These are phyloP conservation scores for Coenobita brevimanus DNA, from an alignment of 1,140 invertebrate genomes.

Conservation along the genomic window DNA sequence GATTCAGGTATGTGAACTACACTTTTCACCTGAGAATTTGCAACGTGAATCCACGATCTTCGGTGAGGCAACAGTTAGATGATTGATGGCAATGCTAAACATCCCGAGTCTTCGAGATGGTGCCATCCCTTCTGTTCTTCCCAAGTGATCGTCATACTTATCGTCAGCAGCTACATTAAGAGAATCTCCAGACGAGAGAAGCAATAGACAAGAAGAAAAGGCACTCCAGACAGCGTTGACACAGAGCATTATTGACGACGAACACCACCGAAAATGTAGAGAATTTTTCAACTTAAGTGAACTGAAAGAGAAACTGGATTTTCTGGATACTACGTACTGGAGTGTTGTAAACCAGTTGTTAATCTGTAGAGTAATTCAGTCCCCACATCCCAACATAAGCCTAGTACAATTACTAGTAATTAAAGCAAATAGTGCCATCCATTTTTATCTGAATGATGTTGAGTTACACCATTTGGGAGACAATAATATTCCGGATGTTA, in stretches of 20 bases:
- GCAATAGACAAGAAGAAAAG: background rate
- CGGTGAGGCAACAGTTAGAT: background rate
- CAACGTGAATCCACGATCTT: background rate
- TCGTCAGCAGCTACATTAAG: background rate
- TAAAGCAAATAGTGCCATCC: background rate
- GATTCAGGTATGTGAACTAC: constrained; percentile 25
- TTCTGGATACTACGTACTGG: background rate
- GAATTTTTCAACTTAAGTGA: background rate
- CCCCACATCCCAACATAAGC: background rate
- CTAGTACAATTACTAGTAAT: background rate
- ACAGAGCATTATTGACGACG: background rate
- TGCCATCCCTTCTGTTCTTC: too few species aligned
- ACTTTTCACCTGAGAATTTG: background rate
- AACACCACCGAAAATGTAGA: background rate
- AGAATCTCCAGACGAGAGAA: background rate
- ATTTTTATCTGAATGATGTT: constrained; percentile 17
- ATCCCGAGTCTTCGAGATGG: too few species aligned
- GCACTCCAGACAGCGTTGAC: background rate
- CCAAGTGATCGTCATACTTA: constrained; percentile 23
- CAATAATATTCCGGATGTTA: background rate
- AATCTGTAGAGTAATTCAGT: background rate
- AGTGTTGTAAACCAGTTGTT: background rate
- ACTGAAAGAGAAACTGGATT: background rate
- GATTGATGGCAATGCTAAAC: background rate
- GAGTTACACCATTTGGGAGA: background rate